Conservation (phyloP, 2,797 vertebrate genomes). For the Pantherophis vulpinus region DNA sequence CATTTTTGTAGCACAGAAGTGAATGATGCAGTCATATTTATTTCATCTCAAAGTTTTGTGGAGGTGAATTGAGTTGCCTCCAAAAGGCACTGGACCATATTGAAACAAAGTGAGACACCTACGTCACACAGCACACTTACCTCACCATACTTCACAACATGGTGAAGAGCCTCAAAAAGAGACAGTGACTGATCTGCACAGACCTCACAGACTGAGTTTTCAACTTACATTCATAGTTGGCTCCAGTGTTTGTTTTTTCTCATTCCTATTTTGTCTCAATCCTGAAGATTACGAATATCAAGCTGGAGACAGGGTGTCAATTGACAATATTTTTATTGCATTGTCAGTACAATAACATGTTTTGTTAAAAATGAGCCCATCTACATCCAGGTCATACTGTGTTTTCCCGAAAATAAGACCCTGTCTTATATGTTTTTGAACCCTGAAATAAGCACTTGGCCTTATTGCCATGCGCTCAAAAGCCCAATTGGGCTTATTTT, state of each 20-base stretch:
- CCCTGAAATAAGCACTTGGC: too few species aligned
- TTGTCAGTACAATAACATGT: not conserved
- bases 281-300: too few species aligned
- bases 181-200: not conserved
- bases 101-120: not conserved
- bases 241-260: not conserved
- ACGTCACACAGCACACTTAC: not conserved
- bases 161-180: not conserved
- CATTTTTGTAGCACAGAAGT: not conserved
- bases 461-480: too few species aligned
- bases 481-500: too few species aligned
- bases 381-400: too few species aligned
- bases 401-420: too few species aligned
- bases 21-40: not conserved
- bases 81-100: not conserved
- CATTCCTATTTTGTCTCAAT: not conserved
- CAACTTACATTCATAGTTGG: not conserved
- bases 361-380: not conserved
- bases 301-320: not conserved
- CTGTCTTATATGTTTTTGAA: too few species aligned
- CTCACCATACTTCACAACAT: not conserved
- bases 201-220: not conserved
- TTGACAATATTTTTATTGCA: not conserved
- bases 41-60: not conserved
- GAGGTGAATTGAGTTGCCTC: not conserved